These are phyloP conservation scores for Aphodius granarius DNA, from an alignment of 2,888 invertebrate genomes.

Conservation along the genomic window DNA sequence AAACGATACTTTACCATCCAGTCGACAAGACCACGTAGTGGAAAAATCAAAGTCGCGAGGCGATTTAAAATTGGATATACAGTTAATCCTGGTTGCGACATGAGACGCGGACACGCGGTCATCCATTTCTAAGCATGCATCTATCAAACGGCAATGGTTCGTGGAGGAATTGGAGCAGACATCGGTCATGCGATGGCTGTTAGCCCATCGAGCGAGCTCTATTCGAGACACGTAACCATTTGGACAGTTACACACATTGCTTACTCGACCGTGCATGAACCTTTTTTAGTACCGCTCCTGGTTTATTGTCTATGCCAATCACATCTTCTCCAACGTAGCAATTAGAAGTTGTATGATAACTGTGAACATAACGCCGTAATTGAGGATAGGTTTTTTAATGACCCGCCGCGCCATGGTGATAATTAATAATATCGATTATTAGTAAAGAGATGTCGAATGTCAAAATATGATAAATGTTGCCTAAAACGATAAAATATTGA, in stretches of 20 bases:
- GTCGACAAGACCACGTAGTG: background rate
- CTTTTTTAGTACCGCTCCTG: background rate
- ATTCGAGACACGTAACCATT: background rate
- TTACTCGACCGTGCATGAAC: background rate
- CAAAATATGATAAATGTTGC: too few species aligned
- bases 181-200: background rate
- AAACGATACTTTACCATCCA: too few species aligned
- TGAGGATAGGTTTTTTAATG: background rate
- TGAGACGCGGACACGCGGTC: conserved; percentile 5
- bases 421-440: background rate
- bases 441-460: background rate
- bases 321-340: background rate
- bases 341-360: background rate
- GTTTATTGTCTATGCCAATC: background rate
- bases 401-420: background rate
- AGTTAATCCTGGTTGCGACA: conserved; percentile 16
- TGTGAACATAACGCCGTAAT: background rate
- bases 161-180: conserved; percentile 15
- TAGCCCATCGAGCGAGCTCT: background rate
- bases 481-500: too few species aligned
- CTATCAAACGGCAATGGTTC: conserved; percentile 7
- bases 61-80: conserved; percentile 16
- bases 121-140: background rate
- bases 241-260: background rate
- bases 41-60: background rate